phyloP scores from a whole-genome alignment of 2,888 invertebrate genomes.

The Onchidella celtica region DNA sequence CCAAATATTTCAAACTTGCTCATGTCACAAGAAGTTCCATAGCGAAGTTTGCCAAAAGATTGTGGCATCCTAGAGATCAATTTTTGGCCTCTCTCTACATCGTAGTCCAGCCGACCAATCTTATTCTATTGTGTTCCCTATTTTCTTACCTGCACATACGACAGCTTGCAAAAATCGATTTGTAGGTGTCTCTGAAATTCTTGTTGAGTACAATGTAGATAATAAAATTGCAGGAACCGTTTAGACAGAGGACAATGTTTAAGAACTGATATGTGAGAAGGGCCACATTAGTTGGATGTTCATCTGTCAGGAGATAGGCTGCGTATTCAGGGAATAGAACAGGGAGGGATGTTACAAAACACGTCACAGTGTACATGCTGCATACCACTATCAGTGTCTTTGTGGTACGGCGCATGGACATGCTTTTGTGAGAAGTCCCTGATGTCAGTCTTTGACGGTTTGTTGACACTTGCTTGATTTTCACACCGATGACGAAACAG shows the following conservation, averaged over 20 bases:
- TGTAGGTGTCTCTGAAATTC: constrained; percentile 17
- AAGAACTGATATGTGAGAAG: neutral
- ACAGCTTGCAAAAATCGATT: neutral
- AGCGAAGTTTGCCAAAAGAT: too few species aligned
- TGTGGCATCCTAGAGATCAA: too few species aligned
- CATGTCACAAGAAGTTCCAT: too few species aligned
- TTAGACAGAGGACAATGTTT: neutral
- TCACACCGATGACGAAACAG: constrained; percentile 6
- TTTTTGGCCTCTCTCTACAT: too few species aligned
- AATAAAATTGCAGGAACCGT: constrained; percentile 18
- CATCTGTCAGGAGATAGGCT: neutral
- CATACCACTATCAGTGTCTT: constrained; percentile 18
- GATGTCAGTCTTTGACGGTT: neutral
- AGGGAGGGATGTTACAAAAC: constrained; percentile 2
- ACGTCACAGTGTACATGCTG: neutral
- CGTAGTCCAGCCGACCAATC: too few species aligned
- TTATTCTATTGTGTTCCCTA: too few species aligned
- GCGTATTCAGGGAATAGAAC: neutral
- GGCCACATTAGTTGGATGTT: neutral
- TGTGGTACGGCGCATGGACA: neutral
- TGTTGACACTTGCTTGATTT: neutral
- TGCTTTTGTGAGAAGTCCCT: neutral
- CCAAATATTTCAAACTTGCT: too few species aligned
- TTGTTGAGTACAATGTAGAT: neutral
- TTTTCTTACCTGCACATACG: too few species aligned